Conservation (phyloP, 2,797 vertebrate species). For the Melanotaenia maccullochi region DNA sequence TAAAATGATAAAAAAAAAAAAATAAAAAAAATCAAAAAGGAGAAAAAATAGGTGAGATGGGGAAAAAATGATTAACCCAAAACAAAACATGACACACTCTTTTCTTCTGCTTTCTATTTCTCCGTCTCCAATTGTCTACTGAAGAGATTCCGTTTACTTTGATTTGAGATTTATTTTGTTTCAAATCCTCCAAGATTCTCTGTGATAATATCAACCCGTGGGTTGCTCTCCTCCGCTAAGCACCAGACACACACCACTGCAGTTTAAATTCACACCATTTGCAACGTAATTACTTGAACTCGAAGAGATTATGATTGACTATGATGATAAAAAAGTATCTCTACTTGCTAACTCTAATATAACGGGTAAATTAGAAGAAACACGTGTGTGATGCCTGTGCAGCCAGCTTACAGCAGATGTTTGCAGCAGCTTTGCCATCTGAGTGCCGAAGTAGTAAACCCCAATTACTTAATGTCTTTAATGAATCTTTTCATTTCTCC, state of each 20-base stretch:
- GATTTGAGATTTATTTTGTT: conserved; percentile 69
- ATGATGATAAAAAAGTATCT: conserved; percentile 44
- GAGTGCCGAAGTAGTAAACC: not conserved
- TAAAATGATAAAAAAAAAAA: not conserved
- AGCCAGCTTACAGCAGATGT: not conserved
- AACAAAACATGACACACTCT: not conserved
- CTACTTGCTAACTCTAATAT: conserved; percentile 27
- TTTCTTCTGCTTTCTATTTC: conserved; percentile 28
- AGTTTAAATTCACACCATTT: conserved; percentile 62
- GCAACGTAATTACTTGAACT: conserved; percentile 59
- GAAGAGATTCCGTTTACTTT: conserved; percentile 66
- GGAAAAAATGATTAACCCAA: conserved; percentile 24
- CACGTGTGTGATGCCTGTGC: conserved; percentile 10
- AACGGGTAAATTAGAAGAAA: conserved; percentile 32
- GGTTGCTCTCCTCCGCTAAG: conserved; percentile 45
- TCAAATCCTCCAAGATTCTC: conserved; percentile 51
- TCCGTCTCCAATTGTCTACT: conserved; percentile 45
- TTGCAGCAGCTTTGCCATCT: not conserved
- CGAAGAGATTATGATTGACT: conserved; percentile 54
- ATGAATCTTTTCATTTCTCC: not conserved
- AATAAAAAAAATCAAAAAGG: conserved; percentile 1
- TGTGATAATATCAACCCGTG: conserved; percentile 58
- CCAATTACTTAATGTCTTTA: not conserved
- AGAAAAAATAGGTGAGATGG: conserved; percentile 26
- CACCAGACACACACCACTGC: conserved; percentile 39